Percentiles rank a stretch among this genome's conserved stretches.
These are phyloP conservation scores for Cyanistes caeruleus DNA, from an alignment of 2,113 vertebrate genomes.

Conservation along the genomic window DNA sequence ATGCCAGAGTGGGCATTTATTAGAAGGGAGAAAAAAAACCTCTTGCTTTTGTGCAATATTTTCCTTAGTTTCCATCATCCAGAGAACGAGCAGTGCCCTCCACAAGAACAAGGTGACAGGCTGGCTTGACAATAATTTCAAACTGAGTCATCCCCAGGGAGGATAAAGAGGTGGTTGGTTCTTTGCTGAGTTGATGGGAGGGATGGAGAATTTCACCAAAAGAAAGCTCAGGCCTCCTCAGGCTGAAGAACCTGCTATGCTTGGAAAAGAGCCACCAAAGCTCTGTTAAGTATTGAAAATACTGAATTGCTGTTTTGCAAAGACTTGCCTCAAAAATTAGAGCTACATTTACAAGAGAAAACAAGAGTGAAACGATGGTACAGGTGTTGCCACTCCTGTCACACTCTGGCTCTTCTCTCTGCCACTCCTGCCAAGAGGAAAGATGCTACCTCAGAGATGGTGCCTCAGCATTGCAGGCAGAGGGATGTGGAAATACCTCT, in stretches of 20 bases:
- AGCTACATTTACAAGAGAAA: background rate
- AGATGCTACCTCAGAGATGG: background rate
- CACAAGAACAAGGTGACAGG: background rate
- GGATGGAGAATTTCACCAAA: background rate
- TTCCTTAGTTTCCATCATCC: fast-evolving
- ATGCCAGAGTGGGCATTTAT: background rate
- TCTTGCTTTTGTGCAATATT: background rate
- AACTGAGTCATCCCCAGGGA: background rate
- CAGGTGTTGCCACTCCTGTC: background rate
- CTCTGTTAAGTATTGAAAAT: background rate
- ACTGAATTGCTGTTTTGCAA: background rate
- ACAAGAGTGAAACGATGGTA: background rate
- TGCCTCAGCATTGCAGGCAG: background rate
- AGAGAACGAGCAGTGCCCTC: background rate
- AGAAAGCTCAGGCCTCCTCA: background rate
- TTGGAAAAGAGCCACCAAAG: background rate
- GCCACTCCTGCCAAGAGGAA: background rate
- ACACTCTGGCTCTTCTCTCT: background rate
- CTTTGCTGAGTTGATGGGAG: background rate
- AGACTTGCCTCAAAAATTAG: background rate
- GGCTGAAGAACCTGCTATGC: background rate
- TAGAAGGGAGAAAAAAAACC: fast-evolving
- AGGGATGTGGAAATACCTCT: background rate
- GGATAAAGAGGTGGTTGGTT: background rate
- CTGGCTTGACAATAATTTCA: background rate